A percentile compares a stretch with the other conserved stretches of the same genome.
phyloP scores from a whole-genome alignment of 2,797 vertebrate species.

The Gallinago nigripennis region DNA sequence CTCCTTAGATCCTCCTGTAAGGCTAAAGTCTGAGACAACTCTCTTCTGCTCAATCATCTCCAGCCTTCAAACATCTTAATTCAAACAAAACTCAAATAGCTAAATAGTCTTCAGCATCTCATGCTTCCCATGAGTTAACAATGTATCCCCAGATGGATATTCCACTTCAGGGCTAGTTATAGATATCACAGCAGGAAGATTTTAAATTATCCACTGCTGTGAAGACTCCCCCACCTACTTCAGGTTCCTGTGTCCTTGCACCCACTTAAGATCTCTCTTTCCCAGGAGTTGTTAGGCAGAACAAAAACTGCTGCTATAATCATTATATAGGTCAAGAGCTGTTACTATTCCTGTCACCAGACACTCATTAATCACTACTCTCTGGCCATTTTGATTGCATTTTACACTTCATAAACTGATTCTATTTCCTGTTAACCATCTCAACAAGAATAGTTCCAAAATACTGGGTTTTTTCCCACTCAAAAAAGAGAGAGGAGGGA shows the following conservation, averaged over 20 bases:
- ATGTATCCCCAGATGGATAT: background rate
- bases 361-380: background rate
- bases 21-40: background rate
- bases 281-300: background rate
- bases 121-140: background rate
- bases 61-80: background rate
- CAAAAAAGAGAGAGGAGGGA: background rate
- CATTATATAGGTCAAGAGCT: background rate
- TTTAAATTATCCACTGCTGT: constrained; percentile 4
- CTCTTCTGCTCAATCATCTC: background rate
- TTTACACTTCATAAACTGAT: background rate
- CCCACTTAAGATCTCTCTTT: background rate
- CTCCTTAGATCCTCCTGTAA: background rate
- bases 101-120: background rate
- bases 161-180: background rate
- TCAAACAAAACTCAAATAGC: background rate
- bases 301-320: background rate
- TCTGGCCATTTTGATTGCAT: background rate
- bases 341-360: background rate
- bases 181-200: background rate
- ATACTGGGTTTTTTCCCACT: background rate
- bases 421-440: background rate
- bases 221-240: background rate
- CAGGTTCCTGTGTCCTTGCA: background rate
- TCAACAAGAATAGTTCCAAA: background rate